These are phyloP conservation scores for Drosophila triauraria DNA, from an alignment of 1,140 invertebrate species.

Conservation along the genomic window DNA sequence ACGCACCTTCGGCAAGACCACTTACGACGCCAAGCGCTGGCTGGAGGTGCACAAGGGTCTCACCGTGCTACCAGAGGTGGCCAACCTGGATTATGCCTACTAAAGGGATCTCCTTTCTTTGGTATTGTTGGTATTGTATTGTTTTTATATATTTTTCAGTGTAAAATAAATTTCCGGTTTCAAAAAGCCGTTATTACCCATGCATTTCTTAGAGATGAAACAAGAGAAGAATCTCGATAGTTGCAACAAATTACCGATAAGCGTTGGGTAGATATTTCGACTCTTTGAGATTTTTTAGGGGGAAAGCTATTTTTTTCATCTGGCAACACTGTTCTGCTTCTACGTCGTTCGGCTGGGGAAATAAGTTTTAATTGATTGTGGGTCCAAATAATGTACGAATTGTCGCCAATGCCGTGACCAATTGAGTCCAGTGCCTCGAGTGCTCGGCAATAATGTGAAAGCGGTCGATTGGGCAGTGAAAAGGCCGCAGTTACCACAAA, in stretches of 20 bases:
- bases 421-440: constrained; percentile 57
- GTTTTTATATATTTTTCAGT: background rate
- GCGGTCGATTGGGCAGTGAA: constrained; percentile 31
- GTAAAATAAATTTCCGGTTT: constrained; percentile 3
- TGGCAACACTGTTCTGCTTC: constrained; percentile 27
- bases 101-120: constrained; percentile 3
- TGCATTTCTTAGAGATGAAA: background rate
- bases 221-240: background rate
- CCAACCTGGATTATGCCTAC: constrained; percentile 65
- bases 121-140: too few species aligned
- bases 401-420: constrained; percentile 57
- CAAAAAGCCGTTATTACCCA: background rate
- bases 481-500: constrained; percentile 50
- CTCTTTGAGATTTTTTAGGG: too few species aligned
- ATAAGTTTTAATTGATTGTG: constrained; percentile 60
- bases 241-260: background rate
- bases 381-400: constrained; percentile 45
- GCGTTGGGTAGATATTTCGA: too few species aligned
- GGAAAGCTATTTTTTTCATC: too few species aligned
- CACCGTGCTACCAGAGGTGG: constrained; percentile 59
- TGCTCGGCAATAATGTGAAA: constrained; percentile 64
- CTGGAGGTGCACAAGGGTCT: constrained; percentile 82
- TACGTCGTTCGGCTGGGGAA: constrained; percentile 73
- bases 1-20: constrained; percentile 89
- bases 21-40: constrained; percentile 89